Base-by-base conservation (phyloP, 2,888 invertebrate genomes). In the Ecliptopera silaceata region DNA sequence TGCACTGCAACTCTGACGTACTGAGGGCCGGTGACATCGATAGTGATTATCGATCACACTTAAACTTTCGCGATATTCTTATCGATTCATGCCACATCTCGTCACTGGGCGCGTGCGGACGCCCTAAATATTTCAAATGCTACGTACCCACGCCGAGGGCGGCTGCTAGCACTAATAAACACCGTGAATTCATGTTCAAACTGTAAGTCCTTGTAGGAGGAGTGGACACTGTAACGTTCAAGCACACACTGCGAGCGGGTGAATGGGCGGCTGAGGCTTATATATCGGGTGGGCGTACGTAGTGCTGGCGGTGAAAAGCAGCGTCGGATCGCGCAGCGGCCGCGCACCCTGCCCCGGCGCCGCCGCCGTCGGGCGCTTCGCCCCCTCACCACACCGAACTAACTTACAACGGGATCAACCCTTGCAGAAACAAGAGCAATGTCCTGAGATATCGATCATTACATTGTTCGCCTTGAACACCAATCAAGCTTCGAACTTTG, bases 141-240 rank as follows among this genome's bases (percentile, higher is more conserved):
- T 93, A 93, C 93, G 91, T 93, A 94, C 93, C 93, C 92, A 93
- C 92, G 93, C 93, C 93, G 88, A 94, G 92, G 91, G 93, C 93
- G 86, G 93, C 92, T 84, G 93, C 93, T 86, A 93, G 83, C 88
- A 92, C 89, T 88, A 92, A 70, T 83, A 92, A 88, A 89, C 91
- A 91, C 91, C 90, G 82, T 84, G 91, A 85, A 88, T 89, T 85
- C 91, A 92, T 92, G 76, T 71, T 90, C 80, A 76, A 84, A 83
- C 86, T 83, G 79, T 84, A 82, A 88, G 88, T 88, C 88, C 88
- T 88, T 84, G 79, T 86, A 86, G 88, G 73, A 80, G 85, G 77
- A 83, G 89, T 88, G 79, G 83, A 78, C 90, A 89, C 91, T 88
- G 74, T 86, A 84, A 91, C 89, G 91, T 84, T 85, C 83, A 75